Base-by-base conservation (phyloP, 2,797 vertebrate genomes). In the Brachymystax lenok region DNA sequence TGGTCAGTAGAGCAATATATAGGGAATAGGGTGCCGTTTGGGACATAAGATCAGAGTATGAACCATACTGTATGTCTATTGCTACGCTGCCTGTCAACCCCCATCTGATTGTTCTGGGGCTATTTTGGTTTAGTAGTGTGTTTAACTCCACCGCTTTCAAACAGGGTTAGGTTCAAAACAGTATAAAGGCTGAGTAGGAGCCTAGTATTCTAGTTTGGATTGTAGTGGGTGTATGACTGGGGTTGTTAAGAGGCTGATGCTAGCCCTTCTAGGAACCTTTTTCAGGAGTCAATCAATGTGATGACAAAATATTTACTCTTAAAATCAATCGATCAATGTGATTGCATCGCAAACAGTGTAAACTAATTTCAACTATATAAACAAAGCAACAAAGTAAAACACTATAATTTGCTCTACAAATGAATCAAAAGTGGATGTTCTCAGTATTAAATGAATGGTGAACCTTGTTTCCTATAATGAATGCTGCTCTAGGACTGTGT, bases 401-500 rank as follows among this genome's bases (percentile, higher is more conserved):
- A 13, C 40, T 46, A 46, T 46, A 13, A 13, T 46, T 13, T 46
- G 2, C 40, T 46, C 40, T 13, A 46, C 40, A 13, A 46, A 12
- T 46, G 10, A 46, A 13, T 3, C 10, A 13, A 46, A 3, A 46
- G 12, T 46, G 40, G 40, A 46, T 46, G 40, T 46, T 46, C 12
- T 46, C 40, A 46, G 10, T 46, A 13, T 46, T 13, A 46, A 46
- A 46, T 46, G 10, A 46, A 46, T 46, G 0, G 8, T 46, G 40
- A 46, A 3, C 10, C 10, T 12, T 10, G 40, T 10, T 13, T 46
- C 40, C 64, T 61, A 61, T 75, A 82, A 87, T 63, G 80, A 75
- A 79, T 75, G 76, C 71, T 76, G 80, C 74, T 80, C 79, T 82
- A 69, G 79, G 77, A 80, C 77, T 69, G 74, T 21, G 16, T 4